These are phyloP conservation scores for Istiophorus platypterus DNA, from an alignment of 2,113 vertebrate genomes.

Conservation along the genomic window DNA sequence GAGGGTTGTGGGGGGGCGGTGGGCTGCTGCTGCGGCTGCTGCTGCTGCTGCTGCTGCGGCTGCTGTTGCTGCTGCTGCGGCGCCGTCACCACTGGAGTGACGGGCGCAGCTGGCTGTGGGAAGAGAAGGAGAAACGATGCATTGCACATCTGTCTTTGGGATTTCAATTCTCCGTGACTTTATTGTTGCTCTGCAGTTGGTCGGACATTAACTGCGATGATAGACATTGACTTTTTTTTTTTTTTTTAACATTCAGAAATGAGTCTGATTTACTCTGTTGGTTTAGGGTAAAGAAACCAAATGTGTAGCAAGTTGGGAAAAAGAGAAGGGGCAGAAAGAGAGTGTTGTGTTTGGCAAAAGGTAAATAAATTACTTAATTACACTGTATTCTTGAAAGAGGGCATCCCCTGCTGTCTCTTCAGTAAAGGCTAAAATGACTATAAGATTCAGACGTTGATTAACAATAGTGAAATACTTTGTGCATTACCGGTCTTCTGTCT, in stretches of 20 bases:
- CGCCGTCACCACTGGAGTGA: conserved; percentile 67
- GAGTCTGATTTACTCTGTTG: not conserved
- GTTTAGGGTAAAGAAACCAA: not conserved
- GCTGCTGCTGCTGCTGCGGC: no score
- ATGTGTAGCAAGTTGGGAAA: not conserved
- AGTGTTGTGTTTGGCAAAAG: no score
- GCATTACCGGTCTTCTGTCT: no score
- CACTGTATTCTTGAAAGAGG: not conserved
- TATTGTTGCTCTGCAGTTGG: not conserved
- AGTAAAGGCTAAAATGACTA: no score
- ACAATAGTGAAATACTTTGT: no score
- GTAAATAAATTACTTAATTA: no score
- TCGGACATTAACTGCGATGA: not conserved
- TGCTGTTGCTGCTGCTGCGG: conserved; percentile 75
- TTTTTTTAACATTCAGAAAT: no score
- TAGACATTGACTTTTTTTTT: not conserved
- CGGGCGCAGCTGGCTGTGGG: conserved; percentile 69
- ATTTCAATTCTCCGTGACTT: conserved; percentile 6
- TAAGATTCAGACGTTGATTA: no score
- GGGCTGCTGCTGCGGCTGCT: conserved; percentile 72
- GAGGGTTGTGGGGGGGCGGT: conserved; percentile 64
- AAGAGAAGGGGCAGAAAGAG: no score
- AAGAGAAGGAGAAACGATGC: conserved; percentile 13
- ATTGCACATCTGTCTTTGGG: conserved; percentile 4
- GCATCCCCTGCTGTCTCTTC: no score